Percentiles rank a stretch among this genome's conserved stretches.
Evolutionary conservation across 2,797 vertebrate genomes (phyloP).

Genomic region (Pseudotriccus pelzelni): DNA sequence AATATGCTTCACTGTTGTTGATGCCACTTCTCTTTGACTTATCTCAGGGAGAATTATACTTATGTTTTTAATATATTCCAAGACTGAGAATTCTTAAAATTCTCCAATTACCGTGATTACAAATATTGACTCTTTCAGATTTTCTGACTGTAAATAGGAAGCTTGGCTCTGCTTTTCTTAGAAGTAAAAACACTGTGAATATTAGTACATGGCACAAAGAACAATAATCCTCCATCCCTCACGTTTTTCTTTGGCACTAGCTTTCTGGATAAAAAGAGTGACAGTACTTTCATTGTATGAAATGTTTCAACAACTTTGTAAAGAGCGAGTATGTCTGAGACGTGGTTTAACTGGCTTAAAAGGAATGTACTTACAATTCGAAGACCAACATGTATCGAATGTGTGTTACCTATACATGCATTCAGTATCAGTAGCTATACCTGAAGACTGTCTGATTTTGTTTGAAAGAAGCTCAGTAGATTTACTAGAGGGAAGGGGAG

Average conservation of each 20-base stretch:
- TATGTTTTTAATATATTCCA: not conserved
- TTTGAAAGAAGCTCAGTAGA: not conserved
- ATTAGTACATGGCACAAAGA: not conserved
- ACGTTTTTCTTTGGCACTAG: not conserved
- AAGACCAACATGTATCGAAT: not conserved
- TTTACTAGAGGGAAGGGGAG: not conserved
- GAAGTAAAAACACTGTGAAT: not conserved
- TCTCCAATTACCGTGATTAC: not conserved
- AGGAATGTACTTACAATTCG: not conserved
- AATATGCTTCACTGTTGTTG: not conserved
- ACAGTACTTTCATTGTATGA: not conserved
- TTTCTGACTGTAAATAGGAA: not conserved
- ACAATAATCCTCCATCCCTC: not conserved
- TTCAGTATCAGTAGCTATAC: not conserved
- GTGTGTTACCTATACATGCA: not conserved
- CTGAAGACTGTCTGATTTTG: not conserved
- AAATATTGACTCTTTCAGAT: not conserved
- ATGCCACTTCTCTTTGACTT: not conserved
- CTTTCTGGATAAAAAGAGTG: not conserved
- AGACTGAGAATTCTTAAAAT: not conserved
- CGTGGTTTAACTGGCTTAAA: not conserved
- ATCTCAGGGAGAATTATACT: not conserved
- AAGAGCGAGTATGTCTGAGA: not conserved
- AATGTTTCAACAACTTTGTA: not conserved
- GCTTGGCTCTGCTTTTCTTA: not conserved